phyloP scores from a whole-genome alignment of 2,888 invertebrate species.

The Rhorus exstirpatorius region DNA sequence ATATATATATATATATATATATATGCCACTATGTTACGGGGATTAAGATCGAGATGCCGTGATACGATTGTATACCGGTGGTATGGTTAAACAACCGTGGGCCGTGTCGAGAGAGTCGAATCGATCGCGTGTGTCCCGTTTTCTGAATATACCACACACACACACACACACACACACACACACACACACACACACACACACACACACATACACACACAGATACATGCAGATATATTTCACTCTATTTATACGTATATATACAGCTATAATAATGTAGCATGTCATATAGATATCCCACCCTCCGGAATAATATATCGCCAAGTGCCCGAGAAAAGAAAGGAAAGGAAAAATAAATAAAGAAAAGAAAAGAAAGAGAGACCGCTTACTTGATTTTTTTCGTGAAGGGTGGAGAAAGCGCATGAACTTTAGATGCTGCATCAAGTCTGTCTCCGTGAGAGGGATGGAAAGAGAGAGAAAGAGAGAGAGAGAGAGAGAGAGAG shows the following conservation, averaged over 20 bases:
- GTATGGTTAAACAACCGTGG: slow-evolving; percentile 73
- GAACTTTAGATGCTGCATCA: slow-evolving; percentile 58
- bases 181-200: no score
- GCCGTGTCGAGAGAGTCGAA: slow-evolving; percentile 55
- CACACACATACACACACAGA: neutral
- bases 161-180: no score
- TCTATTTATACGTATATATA: slow-evolving; percentile 14
- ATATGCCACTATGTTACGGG: slow-evolving; percentile 54
- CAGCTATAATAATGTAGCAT: slow-evolving; percentile 13
- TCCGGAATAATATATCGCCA: slow-evolving; percentile 31
- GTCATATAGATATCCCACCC: slow-evolving; percentile 21
- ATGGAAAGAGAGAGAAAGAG: neutral
- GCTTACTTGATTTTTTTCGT: slow-evolving; percentile 18
- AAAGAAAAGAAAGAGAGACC: neutral
- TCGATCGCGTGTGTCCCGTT: slow-evolving; percentile 47
- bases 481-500: slow-evolving; percentile 10
- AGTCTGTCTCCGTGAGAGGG: slow-evolving; percentile 25
- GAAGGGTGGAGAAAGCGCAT: slow-evolving; percentile 46
- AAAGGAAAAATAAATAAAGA: slow-evolving; percentile 8
- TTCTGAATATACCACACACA: slow-evolving; percentile 30
- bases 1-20: neutral
- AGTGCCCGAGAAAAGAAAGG: slow-evolving; percentile 18
- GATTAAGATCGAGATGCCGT: slow-evolving; percentile 73
- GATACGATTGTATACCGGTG: slow-evolving; percentile 67
- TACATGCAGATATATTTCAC: slow-evolving; percentile 11